These are phyloP conservation scores for Gambusia affinis DNA, from an alignment of 2,113 vertebrate genomes.

Conservation along the genomic window DNA sequence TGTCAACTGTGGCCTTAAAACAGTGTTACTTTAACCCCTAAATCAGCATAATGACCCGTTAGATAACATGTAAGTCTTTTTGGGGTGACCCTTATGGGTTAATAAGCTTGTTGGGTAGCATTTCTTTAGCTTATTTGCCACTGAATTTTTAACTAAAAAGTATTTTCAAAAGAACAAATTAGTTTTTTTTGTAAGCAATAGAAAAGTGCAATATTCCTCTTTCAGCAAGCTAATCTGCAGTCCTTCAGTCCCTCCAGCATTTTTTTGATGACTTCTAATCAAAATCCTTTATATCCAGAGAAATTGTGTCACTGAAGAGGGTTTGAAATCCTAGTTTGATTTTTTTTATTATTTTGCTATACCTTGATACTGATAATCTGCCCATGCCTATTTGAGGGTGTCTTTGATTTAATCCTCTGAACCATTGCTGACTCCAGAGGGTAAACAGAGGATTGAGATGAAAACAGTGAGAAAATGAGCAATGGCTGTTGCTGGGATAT, in stretches of 20 bases:
- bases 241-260: background rate
- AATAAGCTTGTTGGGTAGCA: background rate
- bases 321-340: too few relatives aligned
- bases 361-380: background rate
- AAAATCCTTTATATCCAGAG: background rate
- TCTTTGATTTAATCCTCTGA: conserved; percentile 29
- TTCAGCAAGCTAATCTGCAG: background rate
- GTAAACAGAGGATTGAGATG: conserved; percentile 56
- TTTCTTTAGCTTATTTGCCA: background rate
- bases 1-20: too few relatives aligned
- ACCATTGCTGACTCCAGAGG: conserved; percentile 30
- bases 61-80: too few relatives aligned
- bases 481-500: conserved; percentile 75
- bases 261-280: background rate
- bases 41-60: too few relatives aligned
- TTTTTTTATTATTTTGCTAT: background rate
- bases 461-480: conserved; percentile 74
- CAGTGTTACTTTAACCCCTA: background rate
- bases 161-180: too few relatives aligned
- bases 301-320: background rate
- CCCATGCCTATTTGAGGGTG: background rate
- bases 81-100: too few relatives aligned
- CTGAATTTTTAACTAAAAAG: background rate
- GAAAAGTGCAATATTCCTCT: background rate
- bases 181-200: background rate